These are phyloP conservation scores for Sorex maritimensis DNA, from an alignment of 2,797 vertebrate species.

Conservation along the genomic window DNA sequence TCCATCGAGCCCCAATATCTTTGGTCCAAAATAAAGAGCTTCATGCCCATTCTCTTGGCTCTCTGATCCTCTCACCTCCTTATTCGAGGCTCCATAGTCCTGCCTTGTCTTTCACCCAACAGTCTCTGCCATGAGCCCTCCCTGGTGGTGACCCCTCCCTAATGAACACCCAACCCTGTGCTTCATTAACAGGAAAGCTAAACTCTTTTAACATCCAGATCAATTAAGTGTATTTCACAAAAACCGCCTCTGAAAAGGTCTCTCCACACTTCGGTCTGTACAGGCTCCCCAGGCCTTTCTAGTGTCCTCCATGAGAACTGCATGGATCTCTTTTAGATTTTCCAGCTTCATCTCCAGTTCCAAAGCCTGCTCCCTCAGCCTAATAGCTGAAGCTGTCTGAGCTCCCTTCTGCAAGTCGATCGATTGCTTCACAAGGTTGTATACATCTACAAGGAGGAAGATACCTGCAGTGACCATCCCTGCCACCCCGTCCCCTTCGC, in stretches of 20 bases:
- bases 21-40: not conserved
- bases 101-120: not conserved
- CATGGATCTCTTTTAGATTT: not conserved
- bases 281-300: fast-evolving
- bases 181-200: not conserved
- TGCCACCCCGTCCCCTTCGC: not conserved
- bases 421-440: not conserved
- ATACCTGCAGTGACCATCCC: fast-evolving
- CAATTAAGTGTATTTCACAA: fast-evolving
- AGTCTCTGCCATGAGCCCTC: not conserved
- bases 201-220: not conserved
- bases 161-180: too few relatives aligned
- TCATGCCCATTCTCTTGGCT: not conserved
- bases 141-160: too few relatives aligned
- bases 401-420: not conserved
- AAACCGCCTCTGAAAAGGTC: not conserved
- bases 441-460: constrained; percentile 14
- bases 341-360: constrained; percentile 11
- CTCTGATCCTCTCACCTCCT: not conserved
- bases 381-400: not conserved
- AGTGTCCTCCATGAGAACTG: not conserved
- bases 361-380: constrained; percentile 2
- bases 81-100: not conserved
- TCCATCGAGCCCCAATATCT: not conserved
- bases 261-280: fast-evolving